Evolutionary conservation across 2,888 invertebrate species (phyloP).

Genomic region (Phragmatobia fuliginosa): DNA sequence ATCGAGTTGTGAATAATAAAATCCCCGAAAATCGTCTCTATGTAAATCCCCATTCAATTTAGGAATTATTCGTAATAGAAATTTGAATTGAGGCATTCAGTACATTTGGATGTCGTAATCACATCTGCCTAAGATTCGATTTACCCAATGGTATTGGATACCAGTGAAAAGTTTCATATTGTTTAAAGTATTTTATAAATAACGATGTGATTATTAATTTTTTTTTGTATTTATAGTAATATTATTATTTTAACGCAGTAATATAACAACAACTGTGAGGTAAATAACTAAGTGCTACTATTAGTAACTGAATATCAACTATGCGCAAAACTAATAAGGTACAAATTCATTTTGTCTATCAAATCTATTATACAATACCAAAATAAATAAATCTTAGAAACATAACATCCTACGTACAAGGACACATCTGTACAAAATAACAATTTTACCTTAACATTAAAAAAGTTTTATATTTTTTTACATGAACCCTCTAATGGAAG

Average conservation of each 20-base stretch:
- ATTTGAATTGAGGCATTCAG: slow-evolving; percentile 59
- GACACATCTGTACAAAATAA: background rate
- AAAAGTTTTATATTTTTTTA: slow-evolving; percentile 24
- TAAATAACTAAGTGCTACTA: too few relatives aligned
- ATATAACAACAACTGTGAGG: too few relatives aligned
- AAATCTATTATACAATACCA: background rate
- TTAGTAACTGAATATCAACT: too few relatives aligned
- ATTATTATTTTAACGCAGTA: too few relatives aligned
- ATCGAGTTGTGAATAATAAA: slow-evolving; percentile 60
- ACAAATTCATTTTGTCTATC: background rate
- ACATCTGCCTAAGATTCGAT: slow-evolving; percentile 59
- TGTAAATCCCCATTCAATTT: slow-evolving; percentile 61
- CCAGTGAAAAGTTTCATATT: slow-evolving; percentile 50
- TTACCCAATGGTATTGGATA: slow-evolving; percentile 54
- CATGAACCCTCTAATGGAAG: slow-evolving; percentile 31
- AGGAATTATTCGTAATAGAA: slow-evolving; percentile 63
- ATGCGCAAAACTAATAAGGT: too few relatives aligned
- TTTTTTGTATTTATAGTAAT: too few relatives aligned
- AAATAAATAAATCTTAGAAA: background rate
- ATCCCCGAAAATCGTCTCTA: slow-evolving; percentile 59
- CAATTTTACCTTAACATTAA: background rate
- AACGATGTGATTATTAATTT: slow-evolving; percentile 2
- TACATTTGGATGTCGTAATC: slow-evolving; percentile 62
- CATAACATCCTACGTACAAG: background rate
- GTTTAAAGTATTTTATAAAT: slow-evolving; percentile 39